phyloP scores from a whole-genome alignment of 1,140 invertebrate genomes.

The Habropoda laboriosa region DNA sequence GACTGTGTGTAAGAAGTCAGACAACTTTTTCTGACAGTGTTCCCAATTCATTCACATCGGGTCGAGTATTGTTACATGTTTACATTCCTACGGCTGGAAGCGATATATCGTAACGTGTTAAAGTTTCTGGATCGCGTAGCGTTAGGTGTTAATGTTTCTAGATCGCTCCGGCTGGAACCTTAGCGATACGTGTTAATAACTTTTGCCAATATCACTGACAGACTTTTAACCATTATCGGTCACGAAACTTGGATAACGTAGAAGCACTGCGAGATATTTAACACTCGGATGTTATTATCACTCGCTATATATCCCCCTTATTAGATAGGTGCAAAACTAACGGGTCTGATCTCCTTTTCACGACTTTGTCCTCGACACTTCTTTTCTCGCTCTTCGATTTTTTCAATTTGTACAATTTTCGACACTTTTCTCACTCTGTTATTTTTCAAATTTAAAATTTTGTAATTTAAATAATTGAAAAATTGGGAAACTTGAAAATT shows the following conservation, averaged over 20 bases:
- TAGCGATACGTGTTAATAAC: neutral
- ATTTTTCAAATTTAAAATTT: neutral
- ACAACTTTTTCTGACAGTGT: neutral
- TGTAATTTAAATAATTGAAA: neutral
- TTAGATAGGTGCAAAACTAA: neutral
- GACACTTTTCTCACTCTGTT: too few species aligned
- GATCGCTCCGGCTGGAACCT: neutral
- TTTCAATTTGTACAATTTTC: too few species aligned
- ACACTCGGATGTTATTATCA: neutral
- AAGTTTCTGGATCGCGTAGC: constrained; percentile 6
- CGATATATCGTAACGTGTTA: neutral
- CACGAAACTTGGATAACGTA: neutral
- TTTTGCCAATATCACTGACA: neutral
- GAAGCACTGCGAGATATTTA: neutral
- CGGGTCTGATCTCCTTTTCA: neutral
- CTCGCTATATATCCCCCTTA: neutral
- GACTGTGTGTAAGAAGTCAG: neutral
- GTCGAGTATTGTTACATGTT: neutral
- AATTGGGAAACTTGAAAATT: too few species aligned
- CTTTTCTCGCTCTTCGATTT: neutral
- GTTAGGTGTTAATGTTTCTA: constrained; percentile 22
- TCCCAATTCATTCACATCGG: neutral
- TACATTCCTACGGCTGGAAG: neutral
- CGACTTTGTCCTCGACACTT: neutral
- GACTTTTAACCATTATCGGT: constrained; percentile 10